phyloP scores from a whole-genome alignment of 2,113 vertebrate species.

The Urocitellus parryii region DNA sequence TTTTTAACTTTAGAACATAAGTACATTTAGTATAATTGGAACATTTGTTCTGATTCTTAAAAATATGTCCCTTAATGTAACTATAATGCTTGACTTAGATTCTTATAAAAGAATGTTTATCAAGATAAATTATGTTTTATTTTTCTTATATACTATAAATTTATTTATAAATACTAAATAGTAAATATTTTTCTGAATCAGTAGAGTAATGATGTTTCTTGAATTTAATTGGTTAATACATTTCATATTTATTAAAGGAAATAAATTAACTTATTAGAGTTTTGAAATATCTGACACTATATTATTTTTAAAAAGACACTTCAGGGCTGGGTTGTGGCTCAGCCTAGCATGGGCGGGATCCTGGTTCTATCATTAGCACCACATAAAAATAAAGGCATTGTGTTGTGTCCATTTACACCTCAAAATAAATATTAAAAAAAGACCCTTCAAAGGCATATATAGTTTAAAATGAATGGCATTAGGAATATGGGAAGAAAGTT shows the following conservation, averaged over 20 bases:
- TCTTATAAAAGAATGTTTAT: background rate
- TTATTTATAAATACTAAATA: background rate
- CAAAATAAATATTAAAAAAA: background rate
- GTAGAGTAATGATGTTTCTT: background rate
- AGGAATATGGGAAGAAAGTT: background rate
- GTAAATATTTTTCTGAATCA: background rate
- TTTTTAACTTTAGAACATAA: background rate
- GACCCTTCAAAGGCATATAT: background rate
- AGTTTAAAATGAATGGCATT: background rate
- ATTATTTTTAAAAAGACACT: background rate
- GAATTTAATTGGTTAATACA: background rate
- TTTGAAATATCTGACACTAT: background rate
- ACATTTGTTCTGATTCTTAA: background rate
- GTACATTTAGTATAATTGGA: background rate
- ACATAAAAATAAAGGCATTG: no score
- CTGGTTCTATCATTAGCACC: no score
- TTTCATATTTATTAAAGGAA: background rate
- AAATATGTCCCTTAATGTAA: background rate
- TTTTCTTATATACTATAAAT: background rate
- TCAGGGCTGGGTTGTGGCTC: no score
- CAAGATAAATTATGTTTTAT: background rate
- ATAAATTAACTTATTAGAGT: background rate
- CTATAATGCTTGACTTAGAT: background rate
- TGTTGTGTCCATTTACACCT: no score
- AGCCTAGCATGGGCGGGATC: no score